Percentiles rank a stretch among this genome's conserved stretches.
phyloP scores from a whole-genome alignment of 2,113 vertebrate species.

The Chaetops frenatus region DNA sequence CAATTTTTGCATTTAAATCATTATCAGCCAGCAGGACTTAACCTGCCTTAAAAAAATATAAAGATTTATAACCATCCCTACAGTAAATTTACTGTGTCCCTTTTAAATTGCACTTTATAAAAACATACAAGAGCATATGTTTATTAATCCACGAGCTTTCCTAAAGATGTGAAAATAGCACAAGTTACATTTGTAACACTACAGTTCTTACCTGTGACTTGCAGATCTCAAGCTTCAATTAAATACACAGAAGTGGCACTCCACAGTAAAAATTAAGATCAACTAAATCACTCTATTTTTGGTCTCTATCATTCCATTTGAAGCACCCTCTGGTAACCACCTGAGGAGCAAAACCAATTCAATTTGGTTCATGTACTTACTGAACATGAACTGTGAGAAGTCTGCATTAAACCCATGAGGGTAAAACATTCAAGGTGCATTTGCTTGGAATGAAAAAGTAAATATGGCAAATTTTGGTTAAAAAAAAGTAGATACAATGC shows the following conservation, averaged over 20 bases:
- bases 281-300: neutral
- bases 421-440: neutral
- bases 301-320: neutral
- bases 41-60: neutral
- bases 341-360: neutral
- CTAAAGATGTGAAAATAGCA: neutral
- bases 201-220: neutral
- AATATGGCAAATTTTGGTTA: neutral
- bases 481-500: neutral
- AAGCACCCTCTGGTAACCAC: neutral
- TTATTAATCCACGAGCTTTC: accelerated
- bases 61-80: neutral
- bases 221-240: neutral
- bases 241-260: neutral
- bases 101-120: neutral
- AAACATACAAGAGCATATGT: neutral
- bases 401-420: neutral
- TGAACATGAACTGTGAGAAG: neutral
- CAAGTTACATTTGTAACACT: neutral
- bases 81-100: neutral
- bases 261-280: neutral
- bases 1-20: neutral
- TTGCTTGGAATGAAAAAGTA: neutral
- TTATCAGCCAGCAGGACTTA: neutral
- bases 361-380: no score